Percentiles rank a stretch among this genome's conserved stretches.
phyloP scores from a whole-genome alignment of 2,888 invertebrate genomes.

The Perizoma affinitatum region DNA sequence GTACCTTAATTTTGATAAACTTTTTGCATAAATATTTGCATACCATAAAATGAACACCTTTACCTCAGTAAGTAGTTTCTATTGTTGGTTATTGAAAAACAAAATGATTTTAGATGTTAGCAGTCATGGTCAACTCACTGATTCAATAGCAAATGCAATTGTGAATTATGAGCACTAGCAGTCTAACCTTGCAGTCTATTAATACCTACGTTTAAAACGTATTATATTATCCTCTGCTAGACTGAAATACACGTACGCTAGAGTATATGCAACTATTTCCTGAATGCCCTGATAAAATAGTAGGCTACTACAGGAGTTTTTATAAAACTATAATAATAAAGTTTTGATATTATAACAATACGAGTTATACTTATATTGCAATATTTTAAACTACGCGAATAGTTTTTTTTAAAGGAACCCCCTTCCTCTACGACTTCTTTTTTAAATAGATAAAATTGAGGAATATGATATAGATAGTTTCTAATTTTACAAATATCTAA shows the following conservation, averaged over 20 bases:
- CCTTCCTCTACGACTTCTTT: too few relatives aligned
- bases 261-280: constrained; percentile 28
- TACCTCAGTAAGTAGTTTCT: too few relatives aligned
- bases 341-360: neutral
- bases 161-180: constrained; percentile 62
- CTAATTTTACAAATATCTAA: too few relatives aligned
- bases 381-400: too few relatives aligned
- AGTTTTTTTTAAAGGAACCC: too few relatives aligned
- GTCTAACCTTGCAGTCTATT: constrained; percentile 75
- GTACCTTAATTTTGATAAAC: too few relatives aligned
- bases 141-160: constrained; percentile 40
- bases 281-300: constrained; percentile 38
- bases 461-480: too few relatives aligned
- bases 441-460: too few relatives aligned
- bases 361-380: too few relatives aligned
- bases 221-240: constrained; percentile 54
- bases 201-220: constrained; percentile 68
- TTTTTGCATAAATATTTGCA: too few relatives aligned
- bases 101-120: constrained; percentile 5
- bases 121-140: constrained; percentile 18
- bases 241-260: constrained; percentile 24
- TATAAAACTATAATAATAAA: constrained; percentile 6
- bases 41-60: too few relatives aligned
- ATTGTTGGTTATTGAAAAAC: constrained; percentile 1
- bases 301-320: constrained; percentile 2